Evolutionary conservation across 35 echinoderm and acorn worm species (phyloP).

Genomic region (Stichopus chloronotus): DNA sequence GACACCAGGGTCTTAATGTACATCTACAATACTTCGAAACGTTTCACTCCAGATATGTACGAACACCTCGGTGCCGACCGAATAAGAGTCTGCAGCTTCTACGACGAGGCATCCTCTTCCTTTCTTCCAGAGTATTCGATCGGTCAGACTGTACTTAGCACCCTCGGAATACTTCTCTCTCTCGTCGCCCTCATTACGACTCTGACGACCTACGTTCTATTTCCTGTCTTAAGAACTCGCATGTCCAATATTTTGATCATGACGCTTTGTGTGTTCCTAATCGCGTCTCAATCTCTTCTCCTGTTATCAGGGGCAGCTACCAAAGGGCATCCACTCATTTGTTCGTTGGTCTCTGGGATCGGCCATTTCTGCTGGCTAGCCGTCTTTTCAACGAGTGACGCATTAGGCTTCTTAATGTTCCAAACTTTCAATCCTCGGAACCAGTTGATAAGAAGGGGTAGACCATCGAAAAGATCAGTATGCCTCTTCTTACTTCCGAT

Average conservation of each 20-base stretch:
- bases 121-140: constrained; percentile 19
- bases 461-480: neutral
- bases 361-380: constrained; percentile 35
- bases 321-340: neutral
- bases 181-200: neutral
- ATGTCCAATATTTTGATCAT: constrained; percentile 24
- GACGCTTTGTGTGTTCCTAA: constrained; percentile 6
- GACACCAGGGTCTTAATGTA: neutral
- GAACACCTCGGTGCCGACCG: neutral
- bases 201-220: constrained; percentile 24
- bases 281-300: constrained; percentile 7
- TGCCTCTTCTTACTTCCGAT: neutral
- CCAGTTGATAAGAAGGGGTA: neutral
- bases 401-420: neutral
- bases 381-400: constrained; percentile 6
- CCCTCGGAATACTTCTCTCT: constrained; percentile 17
- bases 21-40: neutral
- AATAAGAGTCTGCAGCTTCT: constrained; percentile 35
- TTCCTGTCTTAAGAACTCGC: neutral
- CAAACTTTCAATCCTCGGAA: constrained; percentile 21
- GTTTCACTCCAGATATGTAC: constrained; percentile 11
- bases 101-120: neutral
- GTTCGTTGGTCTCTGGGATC: constrained; percentile 19
- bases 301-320: neutral
- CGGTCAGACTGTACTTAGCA: constrained; percentile 3